Evolutionary conservation across 2,113 vertebrate species (phyloP).

Genomic region (Hylia prasina): DNA sequence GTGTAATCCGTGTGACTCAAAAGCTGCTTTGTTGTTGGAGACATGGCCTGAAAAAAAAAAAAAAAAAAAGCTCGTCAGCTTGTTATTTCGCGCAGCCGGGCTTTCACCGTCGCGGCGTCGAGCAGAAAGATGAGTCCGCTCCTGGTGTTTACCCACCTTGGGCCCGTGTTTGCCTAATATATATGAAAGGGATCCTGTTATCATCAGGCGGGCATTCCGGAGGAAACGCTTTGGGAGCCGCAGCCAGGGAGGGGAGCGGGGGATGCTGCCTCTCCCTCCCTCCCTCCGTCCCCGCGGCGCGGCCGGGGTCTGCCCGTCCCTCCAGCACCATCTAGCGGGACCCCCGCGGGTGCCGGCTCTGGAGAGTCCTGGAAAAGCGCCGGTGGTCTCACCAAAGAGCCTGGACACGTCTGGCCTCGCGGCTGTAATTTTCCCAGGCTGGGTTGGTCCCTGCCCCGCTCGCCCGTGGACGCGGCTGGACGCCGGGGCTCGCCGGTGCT

Average conservation of each 20-base stretch:
- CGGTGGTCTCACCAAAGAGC: background rate
- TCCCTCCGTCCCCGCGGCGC: background rate
- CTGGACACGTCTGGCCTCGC: fast-evolving
- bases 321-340: background rate
- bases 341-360: background rate
- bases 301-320: background rate
- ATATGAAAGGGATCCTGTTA: slow-evolving; percentile 52
- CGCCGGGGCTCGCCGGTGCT: fast-evolving
- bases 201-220: slow-evolving; percentile 42
- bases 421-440: background rate
- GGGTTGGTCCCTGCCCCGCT: too few relatives aligned
- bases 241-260: background rate
- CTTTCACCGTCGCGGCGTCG: background rate
- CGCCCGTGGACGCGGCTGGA: fast-evolving
- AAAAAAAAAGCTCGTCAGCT: slow-evolving; percentile 1
- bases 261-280: background rate
- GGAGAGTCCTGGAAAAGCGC: fast-evolving
- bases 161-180: slow-evolving; percentile 11
- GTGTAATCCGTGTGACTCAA: slow-evolving; percentile 7
- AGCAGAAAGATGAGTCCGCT: slow-evolving; percentile 34
- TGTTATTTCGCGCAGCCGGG: background rate
- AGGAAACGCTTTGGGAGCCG: background rate
- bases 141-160: slow-evolving; percentile 52
- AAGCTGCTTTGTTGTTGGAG: slow-evolving; percentile 29
- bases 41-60: background rate